These are phyloP conservation scores for Cerastis leucographa DNA, from an alignment of 2,888 invertebrate species.

Conservation along the genomic window DNA sequence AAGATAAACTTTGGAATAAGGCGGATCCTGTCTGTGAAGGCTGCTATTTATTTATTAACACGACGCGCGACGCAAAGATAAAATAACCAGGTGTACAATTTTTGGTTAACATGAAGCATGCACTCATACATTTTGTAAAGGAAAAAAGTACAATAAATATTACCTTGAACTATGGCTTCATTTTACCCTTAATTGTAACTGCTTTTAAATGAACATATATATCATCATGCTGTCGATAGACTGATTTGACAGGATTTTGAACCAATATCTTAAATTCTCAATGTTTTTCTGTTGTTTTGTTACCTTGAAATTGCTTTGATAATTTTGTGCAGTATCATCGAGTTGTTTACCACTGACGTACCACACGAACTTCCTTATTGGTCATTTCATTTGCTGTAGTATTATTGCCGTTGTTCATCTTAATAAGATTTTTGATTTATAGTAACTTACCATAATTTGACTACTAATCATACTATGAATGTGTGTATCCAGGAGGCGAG, in stretches of 20 bases:
- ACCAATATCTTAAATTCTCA: slow-evolving; percentile 9
- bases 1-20: not conserved
- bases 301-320: slow-evolving; percentile 34
- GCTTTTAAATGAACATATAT: not conserved
- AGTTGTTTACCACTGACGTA: slow-evolving; percentile 23
- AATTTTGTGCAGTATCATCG: slow-evolving; percentile 24
- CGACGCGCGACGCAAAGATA: not conserved
- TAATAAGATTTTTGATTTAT: not conserved
- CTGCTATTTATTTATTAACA: slow-evolving; percentile 3
- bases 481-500: slow-evolving; percentile 93
- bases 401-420: not conserved
- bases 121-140: not conserved
- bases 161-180: not conserved
- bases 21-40: slow-evolving; percentile 17
- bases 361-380: not conserved
- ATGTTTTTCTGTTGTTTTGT: slow-evolving; percentile 39
- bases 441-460: not conserved
- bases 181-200: not conserved
- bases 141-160: not conserved
- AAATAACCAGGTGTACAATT: not conserved
- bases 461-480: slow-evolving; percentile 9
- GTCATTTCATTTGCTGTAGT: slow-evolving; percentile 13
- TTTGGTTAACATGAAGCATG: slow-evolving; percentile 11
- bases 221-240: not conserved
- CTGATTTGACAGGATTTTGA: not conserved